Evolutionary conservation across 2,888 invertebrate species (phyloP).

Genomic region (Protophormia terraenovae): DNA sequence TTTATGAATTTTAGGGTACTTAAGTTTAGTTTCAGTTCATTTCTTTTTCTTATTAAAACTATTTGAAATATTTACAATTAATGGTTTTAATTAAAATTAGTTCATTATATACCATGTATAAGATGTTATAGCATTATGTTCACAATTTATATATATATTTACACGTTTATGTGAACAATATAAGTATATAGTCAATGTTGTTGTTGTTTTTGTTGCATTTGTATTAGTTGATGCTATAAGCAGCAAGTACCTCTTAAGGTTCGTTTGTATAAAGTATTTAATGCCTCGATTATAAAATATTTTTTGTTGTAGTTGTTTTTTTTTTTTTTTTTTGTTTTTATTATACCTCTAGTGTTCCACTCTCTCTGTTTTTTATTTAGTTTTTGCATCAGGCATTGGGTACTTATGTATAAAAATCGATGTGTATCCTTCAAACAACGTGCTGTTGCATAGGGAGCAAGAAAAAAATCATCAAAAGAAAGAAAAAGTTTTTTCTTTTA

Average conservation of each 20-base stretch:
- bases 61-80: constrained; percentile 54
- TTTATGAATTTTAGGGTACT: constrained; percentile 20
- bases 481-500: constrained; percentile 56
- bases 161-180: neutral
- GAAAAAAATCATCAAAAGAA: constrained; percentile 41
- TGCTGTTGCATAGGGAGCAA: constrained; percentile 44
- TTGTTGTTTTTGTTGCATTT: neutral
- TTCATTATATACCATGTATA: constrained; percentile 33
- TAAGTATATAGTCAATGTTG: neutral
- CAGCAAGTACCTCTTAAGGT: constrained; percentile 50
- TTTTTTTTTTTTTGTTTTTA: too few species aligned
- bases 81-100: constrained; percentile 60
- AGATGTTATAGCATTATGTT: constrained; percentile 1
- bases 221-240: constrained; percentile 34
- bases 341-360: constrained; percentile 46
- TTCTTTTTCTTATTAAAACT: constrained; percentile 15
- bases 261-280: constrained; percentile 60
- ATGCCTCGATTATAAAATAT: constrained; percentile 60
- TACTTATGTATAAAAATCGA: constrained; percentile 58
- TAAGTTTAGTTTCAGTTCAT: constrained; percentile 21
- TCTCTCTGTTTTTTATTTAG: constrained; percentile 32
- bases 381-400: constrained; percentile 48
- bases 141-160: constrained; percentile 30
- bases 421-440: constrained; percentile 60
- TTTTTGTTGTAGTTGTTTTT: constrained; percentile 33